Conservation (phyloP, 2,113 vertebrate genomes). For the Asarcornis scutulata region DNA sequence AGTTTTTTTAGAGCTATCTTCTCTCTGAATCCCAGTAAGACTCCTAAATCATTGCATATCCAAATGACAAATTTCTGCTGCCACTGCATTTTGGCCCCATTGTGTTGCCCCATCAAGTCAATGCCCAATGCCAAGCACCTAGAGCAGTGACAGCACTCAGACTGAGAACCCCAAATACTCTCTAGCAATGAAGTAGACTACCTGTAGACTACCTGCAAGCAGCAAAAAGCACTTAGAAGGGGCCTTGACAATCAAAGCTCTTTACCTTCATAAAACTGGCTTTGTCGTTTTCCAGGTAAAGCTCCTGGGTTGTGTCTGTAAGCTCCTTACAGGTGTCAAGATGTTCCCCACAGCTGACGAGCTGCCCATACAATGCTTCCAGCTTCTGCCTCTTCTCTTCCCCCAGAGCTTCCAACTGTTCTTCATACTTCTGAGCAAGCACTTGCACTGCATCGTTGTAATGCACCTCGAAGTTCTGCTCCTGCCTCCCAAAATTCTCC, state of each 20-base stretch:
- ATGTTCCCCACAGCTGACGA: slow-evolving; percentile 86
- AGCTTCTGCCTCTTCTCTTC: slow-evolving; percentile 91
- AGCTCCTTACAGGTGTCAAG: slow-evolving; percentile 89
- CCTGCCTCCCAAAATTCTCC: slow-evolving; percentile 95
- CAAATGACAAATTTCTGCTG: not conserved
- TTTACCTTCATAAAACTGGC: slow-evolving; percentile 89
- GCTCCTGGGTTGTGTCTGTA: slow-evolving; percentile 86
- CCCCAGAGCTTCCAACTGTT: slow-evolving; percentile 81
- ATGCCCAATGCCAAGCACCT: not conserved
- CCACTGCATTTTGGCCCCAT: not conserved
- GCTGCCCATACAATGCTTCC: slow-evolving; percentile 88
- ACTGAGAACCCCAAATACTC: not conserved
- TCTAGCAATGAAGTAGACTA: not conserved
- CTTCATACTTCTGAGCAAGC: slow-evolving; percentile 87
- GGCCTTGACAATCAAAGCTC: not conserved
- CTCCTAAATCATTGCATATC: not conserved
- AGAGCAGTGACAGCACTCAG: not conserved
- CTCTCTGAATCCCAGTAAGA: not conserved
- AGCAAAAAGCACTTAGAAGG: not conserved
- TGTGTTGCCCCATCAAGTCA: not conserved
- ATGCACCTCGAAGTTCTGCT: slow-evolving; percentile 91
- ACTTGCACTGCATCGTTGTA: slow-evolving; percentile 90
- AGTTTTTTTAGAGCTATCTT: not conserved
- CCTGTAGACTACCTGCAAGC: not conserved
- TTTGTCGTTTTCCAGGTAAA: slow-evolving; percentile 84